Percentiles rank a stretch among this genome's conserved stretches.
These are phyloP conservation scores for Coenonympha glycerion DNA, from an alignment of 2,888 invertebrate species.

Conservation along the genomic window DNA sequence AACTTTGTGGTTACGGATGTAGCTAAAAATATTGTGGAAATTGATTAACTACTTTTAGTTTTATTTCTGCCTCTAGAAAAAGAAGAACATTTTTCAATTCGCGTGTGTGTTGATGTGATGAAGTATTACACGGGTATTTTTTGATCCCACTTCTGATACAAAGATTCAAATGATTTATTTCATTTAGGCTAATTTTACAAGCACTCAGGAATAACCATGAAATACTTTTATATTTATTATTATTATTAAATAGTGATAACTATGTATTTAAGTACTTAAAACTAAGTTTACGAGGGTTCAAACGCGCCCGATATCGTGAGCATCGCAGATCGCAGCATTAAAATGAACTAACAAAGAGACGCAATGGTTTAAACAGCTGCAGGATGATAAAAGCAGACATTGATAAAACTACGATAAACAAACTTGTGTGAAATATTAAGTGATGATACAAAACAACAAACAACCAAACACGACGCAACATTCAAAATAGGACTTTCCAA, in stretches of 20 bases:
- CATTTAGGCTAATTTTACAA: too few species aligned
- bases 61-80: neutral
- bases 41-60: neutral
- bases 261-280: too few species aligned
- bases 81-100: neutral
- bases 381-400: neutral
- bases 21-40: constrained; percentile 5
- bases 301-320: too few species aligned
- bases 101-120: neutral
- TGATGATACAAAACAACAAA: neutral
- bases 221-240: too few species aligned
- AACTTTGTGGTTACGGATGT: constrained; percentile 1
- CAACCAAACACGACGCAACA: neutral
- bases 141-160: too few species aligned
- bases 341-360: neutral
- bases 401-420: neutral
- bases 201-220: too few species aligned
- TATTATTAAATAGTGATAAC: too few species aligned
- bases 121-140: too few species aligned
- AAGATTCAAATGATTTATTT: too few species aligned
- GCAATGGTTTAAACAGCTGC: neutral
- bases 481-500: neutral
- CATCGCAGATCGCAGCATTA: too few species aligned
- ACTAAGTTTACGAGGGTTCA: too few species aligned
- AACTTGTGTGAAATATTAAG: neutral